Evolutionary conservation across 2,797 vertebrate genomes (phyloP).

Genomic region (Naso thynnoides): DNA sequence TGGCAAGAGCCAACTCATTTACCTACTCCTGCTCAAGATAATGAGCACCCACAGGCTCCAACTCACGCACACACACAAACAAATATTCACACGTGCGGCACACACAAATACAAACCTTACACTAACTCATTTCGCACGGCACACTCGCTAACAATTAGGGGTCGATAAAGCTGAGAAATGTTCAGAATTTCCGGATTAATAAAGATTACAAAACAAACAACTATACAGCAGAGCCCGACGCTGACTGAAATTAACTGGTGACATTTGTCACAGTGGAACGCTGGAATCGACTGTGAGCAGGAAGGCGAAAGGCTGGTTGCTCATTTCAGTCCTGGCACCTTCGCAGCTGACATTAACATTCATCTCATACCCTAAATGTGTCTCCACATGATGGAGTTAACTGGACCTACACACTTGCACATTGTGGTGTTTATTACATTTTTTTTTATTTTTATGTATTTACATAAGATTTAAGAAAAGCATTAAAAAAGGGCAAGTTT

Average conservation of each 20-base stretch:
- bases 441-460: constrained; percentile 4
- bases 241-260: constrained; percentile 48
- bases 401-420: constrained; percentile 6
- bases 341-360: constrained; percentile 24
- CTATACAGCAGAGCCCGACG: constrained; percentile 13
- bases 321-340: constrained; percentile 21
- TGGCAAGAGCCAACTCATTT: constrained; percentile 75
- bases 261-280: constrained; percentile 54
- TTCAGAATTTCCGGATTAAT: constrained; percentile 44
- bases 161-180: constrained; percentile 51
- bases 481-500: neutral
- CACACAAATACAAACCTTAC: neutral
- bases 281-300: constrained; percentile 46
- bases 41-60: constrained; percentile 69
- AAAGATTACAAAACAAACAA: constrained; percentile 47
- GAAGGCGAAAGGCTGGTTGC: neutral
- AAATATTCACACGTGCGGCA: constrained; percentile 28
- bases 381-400: constrained; percentile 2
- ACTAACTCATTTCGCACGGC: constrained; percentile 18
- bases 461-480: constrained; percentile 6
- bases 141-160: constrained; percentile 37
- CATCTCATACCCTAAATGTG: constrained; percentile 1
- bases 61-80: constrained; percentile 5
- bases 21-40: constrained; percentile 74
- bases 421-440: neutral